Evolutionary conservation across 2,888 invertebrate genomes (phyloP), one percentile per base, ranked within the genome.

Genomic region (Ochropleura plecta): DNA sequence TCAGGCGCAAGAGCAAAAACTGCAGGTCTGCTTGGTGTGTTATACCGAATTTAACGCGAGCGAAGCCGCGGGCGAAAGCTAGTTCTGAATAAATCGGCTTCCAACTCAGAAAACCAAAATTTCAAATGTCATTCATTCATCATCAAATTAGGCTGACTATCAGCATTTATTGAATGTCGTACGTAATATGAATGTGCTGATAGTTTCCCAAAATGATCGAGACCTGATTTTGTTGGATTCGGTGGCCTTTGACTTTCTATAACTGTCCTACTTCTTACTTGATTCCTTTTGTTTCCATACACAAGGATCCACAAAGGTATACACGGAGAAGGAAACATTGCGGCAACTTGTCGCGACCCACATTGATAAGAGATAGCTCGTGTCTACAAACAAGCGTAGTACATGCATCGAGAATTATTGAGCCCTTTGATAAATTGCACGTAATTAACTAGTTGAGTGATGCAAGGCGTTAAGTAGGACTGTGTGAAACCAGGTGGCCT

Each of bases 341-440:
- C 94, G 90, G 88, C 93, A 93, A 90, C 92, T 84, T 85, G 89
- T 89, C 88, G 89, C 92, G 95, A 93, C 95, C 95, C 84, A 95
- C 89, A 90, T 95, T 93, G 95, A 96, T 96, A 95, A 95, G 90
- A 91, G 89, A 88, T 90, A 90, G 89, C 89, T 88, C 86, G 88
- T 88, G 91, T 90, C 90, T 89, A 88, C 91, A 92, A 92, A 92
- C 92, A 92, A 88, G 82, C 85, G 81, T 70, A 79, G 70, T 78
- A 85, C 83, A 82, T 65, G 85, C 87, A 89, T 88, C 80, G 75
- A 81, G 89, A 86, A 90, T 90, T 91, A 90, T 92, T 88, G 86
- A 86, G 89, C 87, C 88, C 87, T 83, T 74, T 80, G 81, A 88
- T 88, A 83, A 84, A 86, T 85, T 83, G 74, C 82, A 79, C 72